Evolutionary conservation across 2,888 invertebrate genomes (phyloP), one percentile per base, ranked within the genome.

Genomic region (Eucera pruinosa): DNA sequence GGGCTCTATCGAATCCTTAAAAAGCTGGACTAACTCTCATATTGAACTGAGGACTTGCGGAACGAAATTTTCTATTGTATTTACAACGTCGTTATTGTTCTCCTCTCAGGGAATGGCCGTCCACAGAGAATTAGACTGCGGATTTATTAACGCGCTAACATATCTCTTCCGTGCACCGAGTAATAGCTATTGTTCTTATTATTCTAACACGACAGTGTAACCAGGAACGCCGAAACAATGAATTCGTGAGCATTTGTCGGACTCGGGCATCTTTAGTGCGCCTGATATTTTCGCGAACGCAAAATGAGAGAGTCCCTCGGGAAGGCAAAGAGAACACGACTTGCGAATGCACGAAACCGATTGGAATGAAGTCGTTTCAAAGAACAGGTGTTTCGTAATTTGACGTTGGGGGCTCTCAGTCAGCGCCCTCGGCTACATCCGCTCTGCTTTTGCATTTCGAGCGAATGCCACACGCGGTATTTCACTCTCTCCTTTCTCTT

Each of bases 361-460:
- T 71, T 66, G 73, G 80, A 89, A 89, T 83, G 81, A 89, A 86
- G 82, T 82, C 68, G 89, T 90, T 90, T 88, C 81, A 83, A 74
- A 79, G 85, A 89, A 88, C 91, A 91, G 90, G 89, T 91, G 90
- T 89, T 88, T 86, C 82, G 82, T 89, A 90, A 90, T 90, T 89
- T 86, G 85, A 86, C 86, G 86, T 85, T 84, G 54, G 25, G 43
- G 47, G 57, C 75, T 76, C 61, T 64, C 71, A 71, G 68, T 75
- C 72, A 76, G 57, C 74, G 82, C 84, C 78, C 66, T 68, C 73
- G 84, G 84, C 80, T 79, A 84, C 82, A 75, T 87, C 80, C 86
- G 84, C 79, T 36, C 47, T 33, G 60, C 48, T 66, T 80, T 77
- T 70, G 39, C 69, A 62, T 70, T 85, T 70, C 36, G n/a, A 70